A percentile compares a stretch with the other conserved stretches of the same genome.
Conservation (phyloP, 2,113 vertebrate genomes). For the Chiloscyllium plagiosum region DNA sequence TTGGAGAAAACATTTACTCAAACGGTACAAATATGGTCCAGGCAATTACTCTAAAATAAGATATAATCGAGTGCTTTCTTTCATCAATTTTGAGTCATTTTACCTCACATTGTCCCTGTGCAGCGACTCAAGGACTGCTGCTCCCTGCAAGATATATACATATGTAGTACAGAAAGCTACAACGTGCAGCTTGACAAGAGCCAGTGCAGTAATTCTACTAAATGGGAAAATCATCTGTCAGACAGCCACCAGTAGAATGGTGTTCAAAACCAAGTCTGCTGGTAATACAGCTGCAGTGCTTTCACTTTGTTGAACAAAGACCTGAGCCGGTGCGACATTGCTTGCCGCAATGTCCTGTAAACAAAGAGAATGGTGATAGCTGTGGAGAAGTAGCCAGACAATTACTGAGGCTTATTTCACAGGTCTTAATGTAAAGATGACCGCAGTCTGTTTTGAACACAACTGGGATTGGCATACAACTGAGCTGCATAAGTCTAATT, state of each 20-base stretch:
- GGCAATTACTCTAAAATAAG: background rate
- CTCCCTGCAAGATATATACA: background rate
- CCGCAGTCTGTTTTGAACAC: background rate
- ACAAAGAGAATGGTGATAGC: background rate
- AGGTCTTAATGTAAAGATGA: background rate
- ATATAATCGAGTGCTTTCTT: background rate
- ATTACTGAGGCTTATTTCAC: background rate
- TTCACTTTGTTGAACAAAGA: background rate
- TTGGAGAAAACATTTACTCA: background rate
- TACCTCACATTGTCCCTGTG: background rate
- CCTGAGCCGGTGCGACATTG: background rate
- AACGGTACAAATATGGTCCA: background rate
- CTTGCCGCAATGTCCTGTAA: background rate
- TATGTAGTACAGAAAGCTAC: background rate
- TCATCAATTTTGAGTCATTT: background rate
- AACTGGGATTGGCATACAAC: background rate
- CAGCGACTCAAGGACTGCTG: background rate
- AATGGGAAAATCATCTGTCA: background rate
- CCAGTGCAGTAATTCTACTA: background rate
- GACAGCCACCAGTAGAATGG: background rate
- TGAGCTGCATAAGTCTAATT: background rate
- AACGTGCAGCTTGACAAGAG: no score
- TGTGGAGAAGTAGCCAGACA: background rate
- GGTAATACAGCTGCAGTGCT: background rate
- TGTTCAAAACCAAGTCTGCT: background rate